Conservation (phyloP, 2,113 vertebrate genomes). For the Apodemus speciosus region DNA sequence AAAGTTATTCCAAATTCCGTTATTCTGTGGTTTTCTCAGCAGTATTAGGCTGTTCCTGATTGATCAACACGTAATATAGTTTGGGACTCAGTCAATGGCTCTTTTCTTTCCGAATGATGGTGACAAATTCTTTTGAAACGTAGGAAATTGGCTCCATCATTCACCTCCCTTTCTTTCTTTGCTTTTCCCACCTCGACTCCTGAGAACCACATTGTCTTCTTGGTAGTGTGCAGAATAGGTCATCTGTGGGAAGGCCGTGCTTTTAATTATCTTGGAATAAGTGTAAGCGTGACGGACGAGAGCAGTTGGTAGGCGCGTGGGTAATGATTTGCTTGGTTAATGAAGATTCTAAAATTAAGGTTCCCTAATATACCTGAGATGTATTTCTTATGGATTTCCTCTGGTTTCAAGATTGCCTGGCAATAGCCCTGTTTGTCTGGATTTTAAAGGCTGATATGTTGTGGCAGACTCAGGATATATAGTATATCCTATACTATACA, state of each 20-base stretch:
- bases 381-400: constrained; percentile 56
- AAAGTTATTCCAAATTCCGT: constrained; percentile 72
- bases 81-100: constrained; percentile 62
- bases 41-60: constrained; percentile 63
- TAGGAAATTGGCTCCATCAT: constrained; percentile 63
- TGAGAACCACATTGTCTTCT: constrained; percentile 69
- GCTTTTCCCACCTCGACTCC: constrained; percentile 47
- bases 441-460: constrained; percentile 56
- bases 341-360: constrained; percentile 50
- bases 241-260: constrained; percentile 40
- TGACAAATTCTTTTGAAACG: constrained; percentile 67
- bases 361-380: background rate
- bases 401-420: constrained; percentile 64
- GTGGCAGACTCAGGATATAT: constrained; percentile 49
- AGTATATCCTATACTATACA: constrained; percentile 59
- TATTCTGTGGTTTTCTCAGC: constrained; percentile 65
- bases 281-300: constrained; percentile 31
- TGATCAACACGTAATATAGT: constrained; percentile 67
- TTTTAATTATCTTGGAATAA: constrained; percentile 48
- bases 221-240: constrained; percentile 43
- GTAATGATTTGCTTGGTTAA: constrained; percentile 51
- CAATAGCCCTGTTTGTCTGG: constrained; percentile 46
- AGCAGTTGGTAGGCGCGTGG: background rate
- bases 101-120: constrained; percentile 68
- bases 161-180: constrained; percentile 61